phyloP scores from a whole-genome alignment of 2,888 invertebrate species.

The Xestia ashworthii region DNA sequence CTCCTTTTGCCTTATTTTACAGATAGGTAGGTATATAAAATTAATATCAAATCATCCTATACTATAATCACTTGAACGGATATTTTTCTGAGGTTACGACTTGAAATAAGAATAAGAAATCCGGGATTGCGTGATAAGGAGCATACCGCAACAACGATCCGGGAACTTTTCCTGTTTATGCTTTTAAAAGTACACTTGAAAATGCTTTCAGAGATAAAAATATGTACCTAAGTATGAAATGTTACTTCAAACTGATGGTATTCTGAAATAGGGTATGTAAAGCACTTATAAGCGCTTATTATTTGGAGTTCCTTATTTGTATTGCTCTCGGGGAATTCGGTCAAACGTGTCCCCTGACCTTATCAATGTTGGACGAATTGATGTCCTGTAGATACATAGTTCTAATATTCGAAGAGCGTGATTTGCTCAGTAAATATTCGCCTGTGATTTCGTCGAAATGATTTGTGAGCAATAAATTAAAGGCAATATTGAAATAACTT shows the following conservation, averaged over 20 bases:
- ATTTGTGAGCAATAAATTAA: neutral
- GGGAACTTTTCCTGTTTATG: slow-evolving; percentile 11
- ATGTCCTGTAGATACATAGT: neutral
- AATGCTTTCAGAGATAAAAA: slow-evolving; percentile 36
- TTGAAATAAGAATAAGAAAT: neutral
- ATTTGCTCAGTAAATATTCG: slow-evolving; percentile 6
- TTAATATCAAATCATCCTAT: neutral
- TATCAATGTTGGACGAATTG: slow-evolving; percentile 9
- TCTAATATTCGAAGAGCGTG: neutral
- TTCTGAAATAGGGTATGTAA: slow-evolving; percentile 13
- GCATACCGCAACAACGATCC: neutral
- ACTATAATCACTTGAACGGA: neutral
- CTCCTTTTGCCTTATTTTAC: neutral
- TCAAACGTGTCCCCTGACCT: slow-evolving; percentile 39
- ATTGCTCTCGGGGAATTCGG: slow-evolving; percentile 23
- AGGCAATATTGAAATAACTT: neutral
- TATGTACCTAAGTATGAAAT: slow-evolving; percentile 8
- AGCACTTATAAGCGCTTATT: slow-evolving; percentile 17
- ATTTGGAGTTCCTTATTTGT: slow-evolving; percentile 29
- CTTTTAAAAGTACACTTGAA: slow-evolving; percentile 31
- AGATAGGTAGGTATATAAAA: neutral
- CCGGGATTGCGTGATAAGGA: neutral
- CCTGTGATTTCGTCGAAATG: slow-evolving; percentile 12
- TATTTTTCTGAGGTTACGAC: neutral
- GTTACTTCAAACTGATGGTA: slow-evolving; percentile 16